These are phyloP conservation scores for Neomonachus schauinslandi DNA, from an alignment of 2,113 vertebrate genomes.

Conservation along the genomic window DNA sequence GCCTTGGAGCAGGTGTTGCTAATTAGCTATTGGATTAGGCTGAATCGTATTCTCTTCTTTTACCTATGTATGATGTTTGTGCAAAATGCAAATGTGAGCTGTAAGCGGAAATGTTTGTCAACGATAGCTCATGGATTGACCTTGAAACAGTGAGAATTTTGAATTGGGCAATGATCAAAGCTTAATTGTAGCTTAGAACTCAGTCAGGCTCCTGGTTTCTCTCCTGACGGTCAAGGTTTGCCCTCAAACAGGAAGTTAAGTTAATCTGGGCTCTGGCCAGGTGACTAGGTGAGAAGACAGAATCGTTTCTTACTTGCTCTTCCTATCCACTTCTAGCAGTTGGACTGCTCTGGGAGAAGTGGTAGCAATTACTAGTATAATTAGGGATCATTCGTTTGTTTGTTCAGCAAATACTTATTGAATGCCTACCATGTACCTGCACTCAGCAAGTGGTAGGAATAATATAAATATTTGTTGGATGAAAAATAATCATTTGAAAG, in stretches of 20 bases:
- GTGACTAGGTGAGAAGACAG: neutral
- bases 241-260: neutral
- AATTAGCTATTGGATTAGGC: slow-evolving; percentile 67
- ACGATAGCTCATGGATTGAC: neutral
- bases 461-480: neutral
- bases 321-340: neutral
- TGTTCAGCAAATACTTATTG: neutral
- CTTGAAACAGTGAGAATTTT: slow-evolving; percentile 37
- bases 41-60: neutral
- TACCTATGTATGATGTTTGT: slow-evolving; percentile 57
- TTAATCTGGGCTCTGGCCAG: neutral
- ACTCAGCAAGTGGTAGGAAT: neutral
- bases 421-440: neutral
- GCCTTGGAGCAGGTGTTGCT: slow-evolving; percentile 71
- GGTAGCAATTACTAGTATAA: slow-evolving; percentile 1
- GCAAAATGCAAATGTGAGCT: slow-evolving; percentile 65
- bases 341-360: neutral
- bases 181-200: neutral
- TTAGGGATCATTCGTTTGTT: slow-evolving; percentile 35
- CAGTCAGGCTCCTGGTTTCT: neutral
- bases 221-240: neutral
- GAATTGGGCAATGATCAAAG: neutral
- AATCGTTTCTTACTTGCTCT: neutral
- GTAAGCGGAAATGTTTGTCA: neutral
- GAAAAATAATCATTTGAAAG: neutral